Percentiles rank a stretch among this genome's conserved stretches.
phyloP scores from a whole-genome alignment of 2,113 vertebrate genomes.

The Pseudois nayaur region DNA sequence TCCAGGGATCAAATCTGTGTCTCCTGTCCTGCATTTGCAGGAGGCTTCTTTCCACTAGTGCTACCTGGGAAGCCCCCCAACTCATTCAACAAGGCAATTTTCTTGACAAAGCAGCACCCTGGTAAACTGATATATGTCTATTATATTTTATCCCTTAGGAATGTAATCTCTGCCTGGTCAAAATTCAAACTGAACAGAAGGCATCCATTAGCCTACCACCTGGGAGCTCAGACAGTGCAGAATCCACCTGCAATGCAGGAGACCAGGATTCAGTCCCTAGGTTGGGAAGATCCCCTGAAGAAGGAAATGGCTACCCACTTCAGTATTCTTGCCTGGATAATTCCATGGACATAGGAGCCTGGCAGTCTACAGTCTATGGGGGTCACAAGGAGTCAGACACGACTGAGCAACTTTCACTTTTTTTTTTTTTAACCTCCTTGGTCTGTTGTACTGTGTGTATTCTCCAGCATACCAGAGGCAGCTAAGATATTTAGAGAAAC shows the following conservation, averaged over 20 bases:
- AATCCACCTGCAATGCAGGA: background rate
- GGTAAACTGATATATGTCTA: background rate
- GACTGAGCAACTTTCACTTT: background rate
- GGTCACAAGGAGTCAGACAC: no score
- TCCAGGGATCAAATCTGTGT: background rate
- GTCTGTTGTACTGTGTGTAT: background rate
- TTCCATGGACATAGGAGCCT: no score
- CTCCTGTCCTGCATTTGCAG: background rate
- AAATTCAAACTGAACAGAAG: background rate
- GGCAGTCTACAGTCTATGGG: no score
- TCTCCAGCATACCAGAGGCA: background rate
- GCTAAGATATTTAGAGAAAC: background rate
- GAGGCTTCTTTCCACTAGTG: background rate
- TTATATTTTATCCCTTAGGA: background rate
- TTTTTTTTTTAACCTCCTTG: background rate
- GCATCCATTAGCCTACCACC: background rate
- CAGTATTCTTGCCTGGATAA: background rate
- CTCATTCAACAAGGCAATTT: background rate
- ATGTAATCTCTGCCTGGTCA: background rate
- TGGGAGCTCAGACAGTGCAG: background rate
- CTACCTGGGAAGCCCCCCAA: background rate
- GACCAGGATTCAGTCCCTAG: background rate
- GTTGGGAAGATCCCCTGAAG: background rate
- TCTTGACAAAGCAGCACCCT: background rate
- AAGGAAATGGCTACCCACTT: background rate